phyloP scores from a whole-genome alignment of 2,113 vertebrate species.

The Trogon surrucura region DNA sequence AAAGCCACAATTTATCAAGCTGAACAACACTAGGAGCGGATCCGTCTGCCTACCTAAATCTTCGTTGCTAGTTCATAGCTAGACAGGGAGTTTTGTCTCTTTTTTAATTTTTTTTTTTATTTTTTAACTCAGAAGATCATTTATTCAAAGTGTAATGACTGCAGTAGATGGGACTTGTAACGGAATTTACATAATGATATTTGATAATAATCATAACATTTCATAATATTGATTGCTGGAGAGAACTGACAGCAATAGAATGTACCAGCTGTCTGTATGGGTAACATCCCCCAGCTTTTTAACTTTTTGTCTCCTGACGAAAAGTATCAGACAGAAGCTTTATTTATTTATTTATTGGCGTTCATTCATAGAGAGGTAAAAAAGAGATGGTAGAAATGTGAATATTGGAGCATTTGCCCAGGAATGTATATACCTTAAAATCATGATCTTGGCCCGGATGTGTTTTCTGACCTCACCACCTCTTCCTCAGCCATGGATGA shows the following conservation, averaged over 20 bases:
- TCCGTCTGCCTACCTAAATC: constrained; percentile 59
- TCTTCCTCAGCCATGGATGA: background rate
- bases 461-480: background rate
- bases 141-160: constrained; percentile 18
- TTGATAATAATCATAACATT: constrained; percentile 73
- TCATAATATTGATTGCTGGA: constrained; percentile 68
- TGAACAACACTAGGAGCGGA: constrained; percentile 32
- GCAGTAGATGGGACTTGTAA: constrained; percentile 40
- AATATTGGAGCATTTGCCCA: background rate
- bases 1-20: constrained; percentile 63
- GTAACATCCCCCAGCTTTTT: constrained; percentile 34
- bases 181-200: constrained; percentile 68
- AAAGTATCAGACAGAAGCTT: background rate
- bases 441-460: background rate
- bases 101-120: background rate
- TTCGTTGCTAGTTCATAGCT: constrained; percentile 46
- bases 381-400: background rate
- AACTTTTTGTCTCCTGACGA: background rate
- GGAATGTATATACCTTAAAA: background rate
- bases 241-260: constrained; percentile 53
- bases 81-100: constrained; percentile 26
- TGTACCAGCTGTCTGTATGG: constrained; percentile 40
- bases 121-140: constrained; percentile 14
- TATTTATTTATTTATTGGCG: background rate
- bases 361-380: background rate